These are phyloP conservation scores for Sitodiplosis mosellana DNA, from an alignment of 1,140 invertebrate species.

Conservation along the genomic window DNA sequence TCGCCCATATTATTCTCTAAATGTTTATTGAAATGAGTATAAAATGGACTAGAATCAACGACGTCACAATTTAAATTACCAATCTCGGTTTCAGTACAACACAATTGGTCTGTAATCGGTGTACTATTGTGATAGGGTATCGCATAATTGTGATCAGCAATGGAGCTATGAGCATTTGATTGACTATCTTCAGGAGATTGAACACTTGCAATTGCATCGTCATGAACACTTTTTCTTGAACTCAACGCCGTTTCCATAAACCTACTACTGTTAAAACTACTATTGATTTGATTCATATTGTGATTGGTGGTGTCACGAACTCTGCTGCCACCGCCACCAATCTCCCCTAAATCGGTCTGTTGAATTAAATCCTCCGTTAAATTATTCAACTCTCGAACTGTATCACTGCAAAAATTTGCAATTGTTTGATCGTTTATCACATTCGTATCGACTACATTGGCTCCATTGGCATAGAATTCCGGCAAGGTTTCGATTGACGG, in stretches of 20 bases:
- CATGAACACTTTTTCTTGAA: too few relatives aligned
- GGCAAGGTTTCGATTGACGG: neutral
- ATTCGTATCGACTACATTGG: neutral
- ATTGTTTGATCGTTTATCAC: neutral
- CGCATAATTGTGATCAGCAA: neutral
- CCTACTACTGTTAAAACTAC: too few relatives aligned
- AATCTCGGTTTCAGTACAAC: neutral
- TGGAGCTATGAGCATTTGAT: too few relatives aligned
- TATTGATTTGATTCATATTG: too few relatives aligned
- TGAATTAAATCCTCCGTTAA: slow-evolving; percentile 8
- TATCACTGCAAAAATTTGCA: slow-evolving; percentile 2
- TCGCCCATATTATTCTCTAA: neutral
- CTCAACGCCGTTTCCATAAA: too few relatives aligned
- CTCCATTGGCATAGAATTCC: neutral
- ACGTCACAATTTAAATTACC: slow-evolving; percentile 3
- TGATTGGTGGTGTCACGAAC: too few relatives aligned
- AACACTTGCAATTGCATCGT: too few relatives aligned
- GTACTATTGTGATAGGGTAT: neutral
- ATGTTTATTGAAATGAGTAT: neutral
- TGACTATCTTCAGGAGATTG: too few relatives aligned
- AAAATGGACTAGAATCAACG: neutral
- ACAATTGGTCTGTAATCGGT: neutral
- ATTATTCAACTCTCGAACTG: slow-evolving; percentile 6
- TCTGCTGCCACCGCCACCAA: too few relatives aligned
- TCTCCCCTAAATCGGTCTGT: neutral